Evolutionary conservation across 1,140 invertebrate species (phyloP), one percentile per base, ranked within the genome.

Genomic region (Agrypnia vestita): DNA sequence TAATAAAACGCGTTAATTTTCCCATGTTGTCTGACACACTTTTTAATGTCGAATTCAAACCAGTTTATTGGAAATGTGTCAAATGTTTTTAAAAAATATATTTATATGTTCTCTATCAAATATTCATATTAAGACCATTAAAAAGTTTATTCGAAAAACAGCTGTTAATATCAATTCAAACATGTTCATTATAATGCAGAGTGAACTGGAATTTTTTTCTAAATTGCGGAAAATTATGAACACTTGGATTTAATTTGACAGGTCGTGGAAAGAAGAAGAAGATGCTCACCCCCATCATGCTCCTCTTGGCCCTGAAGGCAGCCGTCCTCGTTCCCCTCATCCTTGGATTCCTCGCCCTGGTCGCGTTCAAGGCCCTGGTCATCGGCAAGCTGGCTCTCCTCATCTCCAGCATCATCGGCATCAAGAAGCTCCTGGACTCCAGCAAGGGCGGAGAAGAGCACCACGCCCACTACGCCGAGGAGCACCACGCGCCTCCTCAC

Each of bases 331-430:
- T 95, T 83, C 95, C 95, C 17, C 88, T 96, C 76, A 92, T 93
- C 80, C 90, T 96, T 12, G 95, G 94, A 80, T 93, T 92, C 84
- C 91, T 96, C 72, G 95, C 94, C 9, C 90, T 96, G n/a, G 89
- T 95, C 44, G 94, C 95, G 7, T 93, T 95, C 89, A 96, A 96
- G 89, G 95, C 95, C 15, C 90, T 96, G 69, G 89, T 96, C 61
- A 91, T 96, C 82, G 94, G 94, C 85, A 96, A 96, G 88, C 91
- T 96, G 78, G 94, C 95, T 9, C 90, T 96, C 9, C 91, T 95
- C 55, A 91, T 96, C 73, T 92, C 94, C 80, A 91, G 91, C 81
- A 92, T 96, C 81, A 93, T 96, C 82, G 94, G 92, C 6, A 87
- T 96, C 79, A 95, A 96, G 89, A 96, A 96, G 85, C 89, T 96